Conservation (phyloP, 2,888 invertebrate species). For the Aphrophora alni region DNA sequence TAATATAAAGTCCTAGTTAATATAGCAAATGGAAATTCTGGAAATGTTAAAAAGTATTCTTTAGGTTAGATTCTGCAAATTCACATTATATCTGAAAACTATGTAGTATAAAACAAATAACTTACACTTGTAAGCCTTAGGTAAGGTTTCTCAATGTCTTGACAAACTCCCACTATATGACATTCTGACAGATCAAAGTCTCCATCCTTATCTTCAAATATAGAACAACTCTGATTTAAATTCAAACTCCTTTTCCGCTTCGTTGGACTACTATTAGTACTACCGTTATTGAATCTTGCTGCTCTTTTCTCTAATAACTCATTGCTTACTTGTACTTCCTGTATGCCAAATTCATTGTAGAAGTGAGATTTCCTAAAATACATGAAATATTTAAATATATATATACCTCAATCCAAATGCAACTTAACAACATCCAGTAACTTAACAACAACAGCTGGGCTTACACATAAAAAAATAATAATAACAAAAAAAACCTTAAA, state of each 20-base stretch:
- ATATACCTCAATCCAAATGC: too few species aligned
- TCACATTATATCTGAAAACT: too few species aligned
- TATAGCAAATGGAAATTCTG: too few species aligned
- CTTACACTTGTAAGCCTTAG: constrained; percentile 83
- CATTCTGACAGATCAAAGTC: constrained; percentile 64
- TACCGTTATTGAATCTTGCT: constrained; percentile 75
- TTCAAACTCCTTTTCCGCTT: constrained; percentile 7
- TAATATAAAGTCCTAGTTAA: too few species aligned
- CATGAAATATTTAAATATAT: not conserved
- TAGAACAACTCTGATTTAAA: constrained; percentile 15
- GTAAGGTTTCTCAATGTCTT: constrained; percentile 95
- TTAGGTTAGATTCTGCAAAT: too few species aligned
- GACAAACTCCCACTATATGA: constrained; percentile 94
- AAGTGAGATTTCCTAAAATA: constrained; percentile 59
- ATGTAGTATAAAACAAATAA: constrained; percentile 22
- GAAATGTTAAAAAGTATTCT: too few species aligned
- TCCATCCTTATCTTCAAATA: constrained; percentile 19
- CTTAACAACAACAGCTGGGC: too few species aligned
- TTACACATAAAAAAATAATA: too few species aligned
- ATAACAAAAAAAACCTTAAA: too few species aligned
- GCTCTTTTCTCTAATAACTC: constrained; percentile 87
- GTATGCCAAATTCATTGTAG: constrained; percentile 68
- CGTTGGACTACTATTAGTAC: not conserved
- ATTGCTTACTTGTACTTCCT: constrained; percentile 71
- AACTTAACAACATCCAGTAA: too few species aligned